Evolutionary conservation across 2,888 invertebrate species (phyloP).

Genomic region (Sympetrum striolatum): DNA sequence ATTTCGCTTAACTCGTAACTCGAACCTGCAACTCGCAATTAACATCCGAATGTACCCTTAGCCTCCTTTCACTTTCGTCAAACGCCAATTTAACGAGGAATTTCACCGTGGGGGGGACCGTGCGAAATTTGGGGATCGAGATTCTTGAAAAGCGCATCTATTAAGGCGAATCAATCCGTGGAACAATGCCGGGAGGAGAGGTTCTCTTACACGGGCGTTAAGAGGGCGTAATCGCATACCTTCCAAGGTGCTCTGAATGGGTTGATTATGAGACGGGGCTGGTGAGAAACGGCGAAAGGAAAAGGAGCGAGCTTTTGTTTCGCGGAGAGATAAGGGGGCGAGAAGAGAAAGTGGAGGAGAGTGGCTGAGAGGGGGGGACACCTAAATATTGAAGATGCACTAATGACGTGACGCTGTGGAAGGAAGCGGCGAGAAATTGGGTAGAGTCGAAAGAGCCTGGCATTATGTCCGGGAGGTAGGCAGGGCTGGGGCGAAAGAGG

Average conservation of each 20-base stretch:
- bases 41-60: too few relatives aligned
- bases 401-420: conserved; percentile 21
- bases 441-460: not conserved
- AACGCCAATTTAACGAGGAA: too few relatives aligned
- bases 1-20: too few relatives aligned
- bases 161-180: too few relatives aligned
- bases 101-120: too few relatives aligned
- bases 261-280: not conserved
- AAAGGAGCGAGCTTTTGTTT: conserved; percentile 14
- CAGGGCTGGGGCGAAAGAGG: not conserved
- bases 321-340: not conserved
- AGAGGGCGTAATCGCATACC: not conserved
- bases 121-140: too few relatives aligned
- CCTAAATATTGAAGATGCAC: conserved; percentile 41
- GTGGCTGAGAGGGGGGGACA: not conserved
- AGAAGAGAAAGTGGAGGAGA: not conserved
- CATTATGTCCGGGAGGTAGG: not conserved
- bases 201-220: not conserved
- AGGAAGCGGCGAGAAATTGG: conserved; percentile 1
- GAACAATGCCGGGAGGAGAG: not conserved
- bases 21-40: too few relatives aligned
- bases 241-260: not conserved
- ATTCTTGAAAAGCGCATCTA: too few relatives aligned
- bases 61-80: too few relatives aligned
- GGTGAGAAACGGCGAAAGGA: not conserved